Conservation (phyloP, 1,140 invertebrate species). For the Gonioctena quinquepunctata region DNA sequence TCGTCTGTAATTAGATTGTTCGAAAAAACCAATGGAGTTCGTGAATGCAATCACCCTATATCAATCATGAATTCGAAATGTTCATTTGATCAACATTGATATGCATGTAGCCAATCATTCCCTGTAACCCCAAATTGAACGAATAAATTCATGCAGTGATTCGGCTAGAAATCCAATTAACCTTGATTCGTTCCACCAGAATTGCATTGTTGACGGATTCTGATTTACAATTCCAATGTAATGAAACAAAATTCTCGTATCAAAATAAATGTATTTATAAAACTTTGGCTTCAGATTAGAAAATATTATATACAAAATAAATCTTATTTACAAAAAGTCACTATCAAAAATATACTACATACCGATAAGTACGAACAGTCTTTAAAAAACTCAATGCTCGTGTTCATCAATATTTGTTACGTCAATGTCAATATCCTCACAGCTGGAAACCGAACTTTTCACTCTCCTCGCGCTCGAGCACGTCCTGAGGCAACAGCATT, state of each 20-base stretch:
- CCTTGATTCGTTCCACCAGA: too few species aligned
- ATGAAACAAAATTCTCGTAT: not conserved
- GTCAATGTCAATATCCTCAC: slow-evolving; percentile 49
- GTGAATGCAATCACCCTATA: too few species aligned
- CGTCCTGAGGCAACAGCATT: slow-evolving; percentile 45
- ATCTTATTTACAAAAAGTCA: not conserved
- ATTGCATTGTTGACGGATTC: too few species aligned
- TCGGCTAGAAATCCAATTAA: too few species aligned
- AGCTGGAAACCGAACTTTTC: slow-evolving; percentile 38
- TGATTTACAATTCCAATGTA: too few species aligned
- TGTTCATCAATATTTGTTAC: slow-evolving; percentile 46
- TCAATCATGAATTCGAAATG: too few species aligned
- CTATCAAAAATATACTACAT: slow-evolving; percentile 6
- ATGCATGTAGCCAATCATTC: too few species aligned
- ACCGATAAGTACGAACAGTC: not conserved
- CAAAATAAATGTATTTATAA: not conserved
- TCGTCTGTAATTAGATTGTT: too few species aligned
- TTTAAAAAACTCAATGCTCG: slow-evolving; percentile 1
- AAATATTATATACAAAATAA: not conserved
- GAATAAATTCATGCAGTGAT: too few species aligned
- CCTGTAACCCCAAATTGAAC: too few species aligned
- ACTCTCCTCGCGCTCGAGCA: slow-evolving; percentile 33
- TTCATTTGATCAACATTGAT: too few species aligned
- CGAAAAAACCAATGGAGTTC: too few species aligned
- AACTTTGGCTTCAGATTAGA: not conserved